These are phyloP conservation scores for Rhyacophila evoluta DNA, from an alignment of 2,888 invertebrate genomes.

Conservation along the genomic window DNA sequence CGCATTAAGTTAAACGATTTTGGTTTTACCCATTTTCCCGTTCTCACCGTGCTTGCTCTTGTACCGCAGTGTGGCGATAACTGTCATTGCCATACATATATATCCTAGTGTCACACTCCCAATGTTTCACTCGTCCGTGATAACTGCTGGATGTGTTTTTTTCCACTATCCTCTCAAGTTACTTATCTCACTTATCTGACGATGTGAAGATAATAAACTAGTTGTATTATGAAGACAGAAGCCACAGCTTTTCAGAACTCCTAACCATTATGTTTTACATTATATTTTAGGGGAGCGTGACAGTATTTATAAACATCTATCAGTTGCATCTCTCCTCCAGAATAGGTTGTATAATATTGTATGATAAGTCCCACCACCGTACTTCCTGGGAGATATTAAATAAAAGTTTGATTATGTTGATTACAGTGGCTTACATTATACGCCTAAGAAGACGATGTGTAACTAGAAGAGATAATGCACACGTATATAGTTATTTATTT, in stretches of 20 bases:
- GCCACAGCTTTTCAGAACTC: background rate
- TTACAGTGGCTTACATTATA: too few species aligned
- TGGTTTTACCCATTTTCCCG: too few species aligned
- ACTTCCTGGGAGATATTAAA: too few species aligned
- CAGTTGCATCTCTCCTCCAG: too few species aligned
- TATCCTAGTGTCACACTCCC: background rate
- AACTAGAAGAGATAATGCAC: too few species aligned
- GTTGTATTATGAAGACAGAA: background rate
- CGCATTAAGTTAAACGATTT: too few species aligned
- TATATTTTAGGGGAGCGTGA: background rate
- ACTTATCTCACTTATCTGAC: conserved; percentile 9
- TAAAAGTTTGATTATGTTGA: too few species aligned
- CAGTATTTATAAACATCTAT: too few species aligned
- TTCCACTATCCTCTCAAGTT: background rate
- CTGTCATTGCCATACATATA: background rate
- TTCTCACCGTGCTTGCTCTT: background rate
- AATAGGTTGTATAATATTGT: too few species aligned
- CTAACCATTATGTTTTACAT: background rate
- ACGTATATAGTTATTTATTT: too few species aligned
- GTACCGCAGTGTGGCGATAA: background rate
- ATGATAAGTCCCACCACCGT: too few species aligned
- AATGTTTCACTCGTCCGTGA: conserved; percentile 9
- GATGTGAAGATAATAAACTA: background rate
- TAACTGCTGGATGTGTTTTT: conserved; percentile 12
- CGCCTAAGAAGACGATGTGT: too few species aligned